Evolutionary conservation across 2,888 invertebrate species (phyloP).

Genomic region (Caenorhabditis zanzibari): DNA sequence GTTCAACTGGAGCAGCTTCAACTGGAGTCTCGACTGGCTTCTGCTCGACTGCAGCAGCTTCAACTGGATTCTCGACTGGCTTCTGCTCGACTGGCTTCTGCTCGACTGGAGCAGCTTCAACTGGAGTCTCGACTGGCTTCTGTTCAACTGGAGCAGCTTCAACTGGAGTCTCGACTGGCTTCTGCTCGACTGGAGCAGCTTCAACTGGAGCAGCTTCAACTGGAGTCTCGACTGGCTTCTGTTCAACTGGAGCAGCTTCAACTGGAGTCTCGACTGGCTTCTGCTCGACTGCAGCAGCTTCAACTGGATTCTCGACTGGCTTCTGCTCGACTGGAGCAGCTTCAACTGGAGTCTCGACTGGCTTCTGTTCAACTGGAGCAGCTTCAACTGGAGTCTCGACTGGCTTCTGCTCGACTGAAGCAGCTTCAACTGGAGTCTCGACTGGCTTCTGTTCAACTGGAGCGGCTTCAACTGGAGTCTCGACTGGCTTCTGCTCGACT

Average conservation of each 20-base stretch:
- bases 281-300: slow-evolving; percentile 24
- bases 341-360: slow-evolving; percentile 8
- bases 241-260: slow-evolving; percentile 27
- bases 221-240: slow-evolving; percentile 6
- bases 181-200: slow-evolving; percentile 18
- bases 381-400: slow-evolving; percentile 23
- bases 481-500: slow-evolving; percentile 1
- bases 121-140: slow-evolving; percentile 17
- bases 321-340: slow-evolving; percentile 32
- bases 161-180: background rate
- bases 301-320: slow-evolving; percentile 12
- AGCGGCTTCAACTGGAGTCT: slow-evolving; percentile 4
- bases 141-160: background rate
- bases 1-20: slow-evolving; percentile 8
- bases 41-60: too few relatives aligned
- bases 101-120: slow-evolving; percentile 20
- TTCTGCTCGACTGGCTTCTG: background rate
- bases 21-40: too few relatives aligned
- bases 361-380: background rate
- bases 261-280: slow-evolving; percentile 29
- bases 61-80: too few relatives aligned
- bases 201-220: slow-evolving; percentile 32
- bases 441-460: slow-evolving; percentile 12
- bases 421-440: slow-evolving; percentile 14
- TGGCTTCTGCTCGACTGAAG: slow-evolving; percentile 29